phyloP scores from a whole-genome alignment of 2,888 invertebrate genomes.

The Amphipoea lucens region DNA sequence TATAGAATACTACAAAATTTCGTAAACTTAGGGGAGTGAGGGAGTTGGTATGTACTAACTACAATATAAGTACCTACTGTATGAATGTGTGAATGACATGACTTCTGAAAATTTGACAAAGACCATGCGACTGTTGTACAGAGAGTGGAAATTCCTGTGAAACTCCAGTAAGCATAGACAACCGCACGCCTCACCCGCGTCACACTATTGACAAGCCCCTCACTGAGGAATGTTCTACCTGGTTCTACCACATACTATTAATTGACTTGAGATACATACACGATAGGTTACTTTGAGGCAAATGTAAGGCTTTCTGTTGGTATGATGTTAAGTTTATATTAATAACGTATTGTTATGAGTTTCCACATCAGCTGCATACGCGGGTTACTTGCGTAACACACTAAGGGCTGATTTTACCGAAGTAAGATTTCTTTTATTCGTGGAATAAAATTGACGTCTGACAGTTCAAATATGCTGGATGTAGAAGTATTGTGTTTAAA shows the following conservation, averaged over 20 bases:
- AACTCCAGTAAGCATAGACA: slow-evolving; percentile 42
- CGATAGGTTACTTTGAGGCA: slow-evolving; percentile 21
- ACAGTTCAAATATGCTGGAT: no score
- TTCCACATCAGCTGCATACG: not conserved
- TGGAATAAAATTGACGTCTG: no score
- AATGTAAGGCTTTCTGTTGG: slow-evolving; percentile 5
- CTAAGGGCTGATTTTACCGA: not conserved
- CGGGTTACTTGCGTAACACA: not conserved
- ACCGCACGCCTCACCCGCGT: slow-evolving; percentile 51
- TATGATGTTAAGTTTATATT: slow-evolving; percentile 26
- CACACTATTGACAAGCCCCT: slow-evolving; percentile 53
- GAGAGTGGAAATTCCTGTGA: slow-evolving; percentile 50
- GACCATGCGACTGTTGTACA: slow-evolving; percentile 55
- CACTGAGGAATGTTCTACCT: slow-evolving; percentile 51
- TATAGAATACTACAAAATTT: slow-evolving; percentile 54
- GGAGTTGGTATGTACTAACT: not conserved
- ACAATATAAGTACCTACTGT: not conserved
- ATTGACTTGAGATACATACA: slow-evolving; percentile 46
- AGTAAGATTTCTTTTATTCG: no score
- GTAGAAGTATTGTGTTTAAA: no score
- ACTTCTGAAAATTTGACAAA: slow-evolving; percentile 70
- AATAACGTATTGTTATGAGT: slow-evolving; percentile 5
- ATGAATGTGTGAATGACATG: slow-evolving; percentile 50
- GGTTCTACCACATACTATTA: slow-evolving; percentile 55
- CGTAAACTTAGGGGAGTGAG: slow-evolving; percentile 54